Evolutionary conservation across 2,888 invertebrate species (phyloP).

Genomic region (Conus canariensis): DNA sequence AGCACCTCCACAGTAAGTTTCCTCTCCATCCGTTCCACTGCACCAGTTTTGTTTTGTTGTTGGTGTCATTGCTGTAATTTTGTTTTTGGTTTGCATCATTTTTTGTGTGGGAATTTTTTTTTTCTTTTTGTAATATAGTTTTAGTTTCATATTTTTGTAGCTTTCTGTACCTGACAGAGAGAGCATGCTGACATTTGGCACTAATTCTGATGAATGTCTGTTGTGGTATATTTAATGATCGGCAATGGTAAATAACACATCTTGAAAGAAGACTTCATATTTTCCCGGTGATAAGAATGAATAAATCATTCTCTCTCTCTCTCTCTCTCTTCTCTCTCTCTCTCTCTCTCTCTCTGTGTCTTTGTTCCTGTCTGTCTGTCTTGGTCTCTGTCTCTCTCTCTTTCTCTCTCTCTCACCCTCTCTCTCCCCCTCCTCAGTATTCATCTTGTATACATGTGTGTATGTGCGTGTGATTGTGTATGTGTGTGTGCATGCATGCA

Average conservation of each 20-base stretch:
- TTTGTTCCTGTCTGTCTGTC: not conserved
- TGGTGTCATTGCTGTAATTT: too few relatives aligned
- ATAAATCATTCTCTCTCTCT: not conserved
- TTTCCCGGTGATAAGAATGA: too few relatives aligned
- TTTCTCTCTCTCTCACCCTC: not conserved
- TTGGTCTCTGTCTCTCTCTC: not conserved
- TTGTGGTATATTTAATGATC: not conserved
- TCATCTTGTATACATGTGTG: not conserved
- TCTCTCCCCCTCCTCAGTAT: not conserved
- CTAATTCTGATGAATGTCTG: not conserved
- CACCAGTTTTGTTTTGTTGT: not conserved
- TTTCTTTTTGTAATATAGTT: not conserved
- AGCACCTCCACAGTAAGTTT: not conserved
- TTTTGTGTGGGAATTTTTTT: not conserved
- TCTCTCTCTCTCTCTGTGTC: not conserved
- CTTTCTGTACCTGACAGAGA: not conserved
- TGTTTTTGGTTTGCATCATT: not conserved
- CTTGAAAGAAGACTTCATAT: too few relatives aligned
- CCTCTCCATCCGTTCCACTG: not conserved
- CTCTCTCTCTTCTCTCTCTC: not conserved
- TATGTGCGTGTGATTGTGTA: not conserved
- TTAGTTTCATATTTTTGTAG: not conserved
- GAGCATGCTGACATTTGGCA: not conserved
- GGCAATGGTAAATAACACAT: too few relatives aligned
- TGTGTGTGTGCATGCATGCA: not conserved